Conservation (phyloP, 2,888 invertebrate species). For the Agrilus biguttatus region DNA sequence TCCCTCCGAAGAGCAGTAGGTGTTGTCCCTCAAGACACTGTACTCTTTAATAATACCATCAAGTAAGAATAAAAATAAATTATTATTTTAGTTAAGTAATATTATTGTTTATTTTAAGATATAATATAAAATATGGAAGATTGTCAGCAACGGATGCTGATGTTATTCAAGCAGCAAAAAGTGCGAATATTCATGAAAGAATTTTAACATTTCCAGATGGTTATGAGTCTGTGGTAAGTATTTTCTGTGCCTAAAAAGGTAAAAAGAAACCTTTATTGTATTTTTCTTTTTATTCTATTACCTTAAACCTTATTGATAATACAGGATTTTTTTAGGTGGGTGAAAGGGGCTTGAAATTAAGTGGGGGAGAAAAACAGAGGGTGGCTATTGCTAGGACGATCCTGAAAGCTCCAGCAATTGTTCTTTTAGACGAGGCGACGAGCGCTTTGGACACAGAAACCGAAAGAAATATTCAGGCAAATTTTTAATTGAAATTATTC, state of each 20-base stretch:
- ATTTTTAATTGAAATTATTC: background rate
- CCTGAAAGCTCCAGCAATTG: conserved; percentile 79
- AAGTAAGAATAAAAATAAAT: conserved; percentile 34
- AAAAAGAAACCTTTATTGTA: too few relatives aligned
- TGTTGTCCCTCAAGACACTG: conserved; percentile 95
- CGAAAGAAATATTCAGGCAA: conserved; percentile 73
- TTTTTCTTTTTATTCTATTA: too few relatives aligned
- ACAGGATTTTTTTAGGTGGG: conserved; percentile 58
- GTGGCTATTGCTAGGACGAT: conserved; percentile 94
- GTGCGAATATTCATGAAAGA: conserved; percentile 87
- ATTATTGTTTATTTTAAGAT: conserved; percentile 34
- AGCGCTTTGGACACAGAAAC: conserved; percentile 93
- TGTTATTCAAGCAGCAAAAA: conserved; percentile 75
- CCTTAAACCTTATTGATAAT: too few relatives aligned
- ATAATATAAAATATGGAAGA: conserved; percentile 89
- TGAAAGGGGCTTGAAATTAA: conserved; percentile 84
- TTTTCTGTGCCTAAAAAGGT: too few relatives aligned
- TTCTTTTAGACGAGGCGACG: conserved; percentile 89
- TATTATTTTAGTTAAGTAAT: background rate
- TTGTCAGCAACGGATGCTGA: conserved; percentile 65
- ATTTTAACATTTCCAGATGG: conserved; percentile 84
- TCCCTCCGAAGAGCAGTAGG: conserved; percentile 76
- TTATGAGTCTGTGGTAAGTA: conserved; percentile 60
- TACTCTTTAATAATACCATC: conserved; percentile 85
- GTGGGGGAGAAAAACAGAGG: conserved; percentile 95